phyloP scores from a whole-genome alignment of 2,888 invertebrate species.

The Leptura quadrifasciata region DNA sequence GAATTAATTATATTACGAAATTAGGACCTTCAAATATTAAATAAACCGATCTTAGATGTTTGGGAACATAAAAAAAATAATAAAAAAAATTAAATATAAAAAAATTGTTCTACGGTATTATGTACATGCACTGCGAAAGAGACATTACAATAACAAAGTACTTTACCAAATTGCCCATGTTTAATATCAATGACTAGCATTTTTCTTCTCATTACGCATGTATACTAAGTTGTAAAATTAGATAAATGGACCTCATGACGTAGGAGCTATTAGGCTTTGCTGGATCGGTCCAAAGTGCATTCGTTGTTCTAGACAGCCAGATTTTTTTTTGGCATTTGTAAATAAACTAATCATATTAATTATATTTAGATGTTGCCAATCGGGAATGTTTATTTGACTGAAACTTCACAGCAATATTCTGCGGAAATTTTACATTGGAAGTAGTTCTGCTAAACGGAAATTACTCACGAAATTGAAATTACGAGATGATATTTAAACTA shows the following conservation, averaged over 20 bases:
- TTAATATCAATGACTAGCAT: background rate
- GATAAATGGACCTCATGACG: background rate
- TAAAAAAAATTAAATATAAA: no score
- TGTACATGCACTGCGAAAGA: no score
- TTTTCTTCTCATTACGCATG: background rate
- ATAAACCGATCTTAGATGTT: no score
- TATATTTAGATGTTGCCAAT: background rate
- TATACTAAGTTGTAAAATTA: background rate
- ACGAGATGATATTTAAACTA: no score
- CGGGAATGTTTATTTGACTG: background rate
- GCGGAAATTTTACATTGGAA: no score
- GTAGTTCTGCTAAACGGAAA: no score
- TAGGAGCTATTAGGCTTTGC: background rate
- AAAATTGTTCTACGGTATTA: no score
- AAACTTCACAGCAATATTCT: no score
- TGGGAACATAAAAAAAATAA: no score
- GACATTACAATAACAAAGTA: background rate
- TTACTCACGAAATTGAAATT: no score
- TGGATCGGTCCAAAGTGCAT: background rate
- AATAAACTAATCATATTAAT: background rate
- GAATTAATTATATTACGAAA: no score
- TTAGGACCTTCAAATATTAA: no score
- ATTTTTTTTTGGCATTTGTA: background rate
- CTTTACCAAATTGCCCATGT: conserved; percentile 1
- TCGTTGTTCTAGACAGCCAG: background rate